Conservation (phyloP, 2,113 vertebrate genomes). For the Coptodon bakossiorum region DNA sequence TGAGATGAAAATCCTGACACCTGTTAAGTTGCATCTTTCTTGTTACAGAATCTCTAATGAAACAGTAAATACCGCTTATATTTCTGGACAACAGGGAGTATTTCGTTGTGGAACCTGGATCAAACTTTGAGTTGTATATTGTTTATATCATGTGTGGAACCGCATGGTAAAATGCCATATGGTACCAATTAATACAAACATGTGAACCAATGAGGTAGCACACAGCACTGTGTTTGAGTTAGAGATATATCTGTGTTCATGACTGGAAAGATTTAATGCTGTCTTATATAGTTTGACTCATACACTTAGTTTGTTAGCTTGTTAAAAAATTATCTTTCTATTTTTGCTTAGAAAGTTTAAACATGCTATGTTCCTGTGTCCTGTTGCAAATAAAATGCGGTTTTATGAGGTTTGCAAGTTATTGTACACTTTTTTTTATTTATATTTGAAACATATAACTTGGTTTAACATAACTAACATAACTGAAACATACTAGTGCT, state of each 20-base stretch:
- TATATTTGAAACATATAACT: too few species aligned
- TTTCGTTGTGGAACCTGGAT: accelerated
- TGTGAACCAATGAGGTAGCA: not conserved
- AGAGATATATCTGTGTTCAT: accelerated
- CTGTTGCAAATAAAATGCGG: not conserved
- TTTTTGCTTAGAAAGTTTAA: not conserved
- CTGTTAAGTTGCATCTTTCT: too few species aligned
- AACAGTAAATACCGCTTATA: too few species aligned
- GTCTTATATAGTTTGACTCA: not conserved
- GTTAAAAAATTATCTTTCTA: not conserved
- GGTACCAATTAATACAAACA: not conserved
- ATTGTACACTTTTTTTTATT: too few species aligned
- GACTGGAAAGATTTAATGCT: not conserved
- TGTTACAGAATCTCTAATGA: too few species aligned
- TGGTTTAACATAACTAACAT: too few species aligned
- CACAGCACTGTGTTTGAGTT: accelerated
- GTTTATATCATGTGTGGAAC: not conserved
- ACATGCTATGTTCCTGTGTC: not conserved
- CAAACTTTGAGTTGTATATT: too few species aligned
- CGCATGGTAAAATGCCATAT: not conserved
- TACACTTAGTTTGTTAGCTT: not conserved
- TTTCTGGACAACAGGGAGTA: too few species aligned
- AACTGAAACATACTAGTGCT: too few species aligned
- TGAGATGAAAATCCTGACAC: too few species aligned
- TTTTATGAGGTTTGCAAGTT: too few species aligned